These are phyloP conservation scores for Myrmecophaga tridactyla DNA, from an alignment of 2,113 vertebrate species.

Conservation along the genomic window DNA sequence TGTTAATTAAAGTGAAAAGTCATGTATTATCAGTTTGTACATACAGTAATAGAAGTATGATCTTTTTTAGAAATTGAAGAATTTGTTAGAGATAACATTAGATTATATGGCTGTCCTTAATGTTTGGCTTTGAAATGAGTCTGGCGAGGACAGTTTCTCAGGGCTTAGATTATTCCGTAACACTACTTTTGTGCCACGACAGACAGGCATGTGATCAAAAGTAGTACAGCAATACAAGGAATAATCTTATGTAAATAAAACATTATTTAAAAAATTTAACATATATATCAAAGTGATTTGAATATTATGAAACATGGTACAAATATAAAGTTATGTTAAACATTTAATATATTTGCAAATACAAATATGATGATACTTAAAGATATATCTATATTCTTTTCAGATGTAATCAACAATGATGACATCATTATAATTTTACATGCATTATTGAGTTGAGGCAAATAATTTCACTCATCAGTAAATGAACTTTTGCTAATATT, in stretches of 20 bases:
- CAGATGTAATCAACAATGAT: background rate
- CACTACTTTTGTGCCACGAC: background rate
- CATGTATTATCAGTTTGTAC: background rate
- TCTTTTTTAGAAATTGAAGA: background rate
- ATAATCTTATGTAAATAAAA: background rate
- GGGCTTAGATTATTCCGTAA: background rate
- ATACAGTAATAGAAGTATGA: background rate
- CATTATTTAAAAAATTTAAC: background rate
- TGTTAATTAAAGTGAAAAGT: background rate
- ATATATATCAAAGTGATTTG: background rate
- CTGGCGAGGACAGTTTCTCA: background rate
- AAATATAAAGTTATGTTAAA: background rate
- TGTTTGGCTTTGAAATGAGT: background rate
- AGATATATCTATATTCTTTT: background rate
- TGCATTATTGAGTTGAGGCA: background rate
- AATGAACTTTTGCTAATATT: background rate
- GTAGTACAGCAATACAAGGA: background rate
- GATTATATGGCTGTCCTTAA: background rate
- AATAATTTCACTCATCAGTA: conserved; percentile 1
- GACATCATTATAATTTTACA: background rate
- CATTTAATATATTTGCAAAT: background rate
- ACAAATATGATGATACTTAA: background rate
- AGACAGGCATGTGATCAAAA: background rate
- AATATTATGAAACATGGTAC: background rate
- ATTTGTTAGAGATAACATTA: background rate